Base-by-base conservation (phyloP, 2,888 invertebrate genomes). In the Dasypolia templi region DNA sequence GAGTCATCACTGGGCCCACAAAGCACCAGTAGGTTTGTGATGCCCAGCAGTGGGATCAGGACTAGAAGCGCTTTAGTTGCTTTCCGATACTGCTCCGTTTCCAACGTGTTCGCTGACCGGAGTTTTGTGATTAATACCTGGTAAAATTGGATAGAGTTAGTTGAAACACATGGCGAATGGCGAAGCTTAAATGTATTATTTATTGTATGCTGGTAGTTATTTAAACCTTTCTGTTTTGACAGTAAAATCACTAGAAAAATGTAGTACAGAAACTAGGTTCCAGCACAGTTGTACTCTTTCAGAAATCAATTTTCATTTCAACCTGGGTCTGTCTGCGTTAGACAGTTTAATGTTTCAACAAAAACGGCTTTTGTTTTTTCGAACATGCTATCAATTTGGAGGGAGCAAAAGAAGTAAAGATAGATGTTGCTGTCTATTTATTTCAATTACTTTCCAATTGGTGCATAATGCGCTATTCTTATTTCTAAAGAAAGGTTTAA, bases 121-220 rank as follows among this genome's bases (percentile, higher is more conserved):
- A 99, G 97, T 91, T 99, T 99, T 46, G 99, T 99, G 91, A 99
- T 99, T 82, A 99, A 96, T 67, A 99, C 98, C 98, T 99, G 93
- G 84, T 91, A 81, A 65, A 22, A 62, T 51, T 17, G 1, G 1
- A 6, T 17, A 53, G 11, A 39, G 6, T 58, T n/a, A 46, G 39
- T 55, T 17, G 4, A 17, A 17, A 68, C 3, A n/a, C 6, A 65
- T 39, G 6, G 51, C n/a, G 1, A 29, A 46, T 29, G 17, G 29
- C 5, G 3, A 32, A 63, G 9, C 17, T 49, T 49, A 29, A 22
- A 12, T 61, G 11, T 26, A 42, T 5, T 11, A 12, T n/a, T n/a
- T 22, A 12, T 19, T 29, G 4, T 19, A 0, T 61, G 11, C 26
- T 61, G 39, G 1, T n/a, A n/a, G n/a, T n/a, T n/a, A 6, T 26